Evolutionary conservation across 92 coral and sea anemone species (phyloP), one percentile per base, ranked within the genome.

Genomic region (Porites evermanni): DNA sequence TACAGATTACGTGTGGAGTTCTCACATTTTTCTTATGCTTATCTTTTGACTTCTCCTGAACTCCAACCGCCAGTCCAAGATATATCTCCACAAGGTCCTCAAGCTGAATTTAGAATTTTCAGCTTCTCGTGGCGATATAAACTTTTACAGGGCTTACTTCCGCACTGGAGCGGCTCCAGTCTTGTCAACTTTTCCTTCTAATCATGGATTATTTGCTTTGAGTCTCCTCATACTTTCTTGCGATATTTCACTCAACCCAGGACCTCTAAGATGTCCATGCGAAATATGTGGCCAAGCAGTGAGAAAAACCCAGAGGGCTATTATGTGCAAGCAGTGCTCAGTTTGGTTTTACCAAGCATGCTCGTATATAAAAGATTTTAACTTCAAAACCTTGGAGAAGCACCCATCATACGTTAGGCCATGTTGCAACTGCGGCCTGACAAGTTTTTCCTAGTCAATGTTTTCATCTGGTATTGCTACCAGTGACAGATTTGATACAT

Each of bases 151-250:
- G 32, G 32, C 32, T 29, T 29, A 29, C 32, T 29, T 29, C 20
- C 52, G 50, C 63, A 20, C 21, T 74, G 56, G 50, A 74, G 53
- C 64, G 79, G 79, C 53, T 2, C 32, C 32, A 29, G 32, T 74
- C 54, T 74, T 60, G 23, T 74, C 79, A 50, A 74, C 79, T 74
- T 53, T 74, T 74, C 79, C 20, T 51, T 11, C 79, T 20, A 12
- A 74, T 53, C 79, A 21, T 74, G 79, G 79, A 53, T 60, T 74
- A 24, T 20, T 47, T 32, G 18, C 59, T 50, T 60, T 38, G 79
- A 26, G 53, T 52, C 76, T 71, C 44, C 76, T 20, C 18, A 71
- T 71, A 38, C 76, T 71, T 52, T 71, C 64, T 9, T 14, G 79
- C 14, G 78, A 73, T 7, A 73, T 73, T 18, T 21, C 18, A 73